Evolutionary conservation across 2,797 vertebrate genomes (phyloP), one percentile per base, ranked within the genome.

Genomic region (Antennarius maculatus): DNA sequence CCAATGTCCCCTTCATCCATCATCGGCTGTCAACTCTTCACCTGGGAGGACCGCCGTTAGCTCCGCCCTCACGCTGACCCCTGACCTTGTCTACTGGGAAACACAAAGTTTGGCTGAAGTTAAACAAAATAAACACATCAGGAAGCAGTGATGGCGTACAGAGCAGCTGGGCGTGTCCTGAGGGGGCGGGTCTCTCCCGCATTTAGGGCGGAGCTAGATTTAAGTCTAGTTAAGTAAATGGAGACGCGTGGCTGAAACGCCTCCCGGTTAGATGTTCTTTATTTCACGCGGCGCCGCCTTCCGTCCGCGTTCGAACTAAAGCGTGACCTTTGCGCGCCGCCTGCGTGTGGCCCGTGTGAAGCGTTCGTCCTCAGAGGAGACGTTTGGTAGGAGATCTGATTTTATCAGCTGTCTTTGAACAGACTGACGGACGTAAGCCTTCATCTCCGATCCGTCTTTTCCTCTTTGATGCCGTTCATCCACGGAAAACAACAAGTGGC

Each of bases 141-240:
- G 27, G 42, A 43, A 66, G 7, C 46, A 3, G 23, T 1, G 63
- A 0, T 75, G 56, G 81, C 77, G 81, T 84, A 62, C 65, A 54
- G 57, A 86, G 47, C 68, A 81, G 76, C 69, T 67, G 23, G 0
- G 49, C 47, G 49, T 27, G 43, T 61, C 23, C 23, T 23, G 23
- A 23, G 23, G 23, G 23, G 23, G 23, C 23, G 23, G 23, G 23
- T 23, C 23, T 23, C 23, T 23, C 23, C 23, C 23, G 23, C 23
- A 23, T 23, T 23, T 70, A 52, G 43, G 60, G 52, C 55, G 0
- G 23, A 12, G 47, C 8, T 8, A 69, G 31, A 55, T 77, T 71
- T 46, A 47, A 46, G 66, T 66, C 28, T 46, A 53, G 31, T 60
- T 77, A 48, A 45, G 46, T 66, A 53, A 50, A 57, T 16, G 50